Conservation (phyloP, 2,888 invertebrate genomes). For the Nephrotoma guestfalica region DNA sequence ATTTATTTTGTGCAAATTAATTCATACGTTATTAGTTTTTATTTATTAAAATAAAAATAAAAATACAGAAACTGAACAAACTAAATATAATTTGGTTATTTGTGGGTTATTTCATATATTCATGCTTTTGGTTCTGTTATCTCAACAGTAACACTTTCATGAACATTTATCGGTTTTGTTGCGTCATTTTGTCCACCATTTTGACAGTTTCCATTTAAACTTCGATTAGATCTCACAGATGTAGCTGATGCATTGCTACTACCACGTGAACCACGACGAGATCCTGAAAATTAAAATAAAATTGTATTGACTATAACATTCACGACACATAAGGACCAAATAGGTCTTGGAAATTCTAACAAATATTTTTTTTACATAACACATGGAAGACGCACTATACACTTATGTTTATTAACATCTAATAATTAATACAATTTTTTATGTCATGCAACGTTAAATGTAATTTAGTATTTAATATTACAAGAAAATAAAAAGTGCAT, state of each 20-base stretch:
- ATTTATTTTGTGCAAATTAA: not conserved
- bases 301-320: not conserved
- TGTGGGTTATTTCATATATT: conserved; percentile 14
- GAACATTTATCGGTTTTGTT: not conserved
- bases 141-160: conserved; percentile 58
- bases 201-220: conserved; percentile 14
- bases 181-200: not conserved
- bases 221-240: conserved; percentile 52
- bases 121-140: conserved; percentile 53
- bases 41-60: not conserved
- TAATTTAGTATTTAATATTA: not conserved
- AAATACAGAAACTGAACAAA: not conserved
- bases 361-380: not conserved
- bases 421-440: not conserved
- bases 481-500: not conserved
- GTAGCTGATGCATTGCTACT: conserved; percentile 66
- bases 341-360: not conserved
- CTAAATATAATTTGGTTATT: conserved; percentile 1
- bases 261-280: conserved; percentile 57
- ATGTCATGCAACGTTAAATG: not conserved
- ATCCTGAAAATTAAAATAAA: conserved; percentile 19
- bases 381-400: not conserved
- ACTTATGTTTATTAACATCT: not conserved
- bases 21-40: not conserved
- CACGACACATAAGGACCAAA: no score